Base-by-base conservation (phyloP, 92 coral and sea anemone genomes). In the Zoanthus sansibaricus region DNA sequence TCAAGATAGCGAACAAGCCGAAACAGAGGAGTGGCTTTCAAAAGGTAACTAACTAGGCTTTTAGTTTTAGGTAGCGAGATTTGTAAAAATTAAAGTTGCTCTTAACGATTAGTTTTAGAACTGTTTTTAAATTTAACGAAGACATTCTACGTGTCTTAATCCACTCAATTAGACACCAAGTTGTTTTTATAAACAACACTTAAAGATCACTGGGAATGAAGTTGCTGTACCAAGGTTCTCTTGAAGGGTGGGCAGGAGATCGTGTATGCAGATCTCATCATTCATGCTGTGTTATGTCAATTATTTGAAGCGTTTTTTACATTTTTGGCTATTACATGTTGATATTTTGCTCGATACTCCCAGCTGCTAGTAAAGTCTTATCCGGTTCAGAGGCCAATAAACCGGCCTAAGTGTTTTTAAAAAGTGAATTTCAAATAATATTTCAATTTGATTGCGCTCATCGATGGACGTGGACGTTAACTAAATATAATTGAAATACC, bases 171-270 rank as follows among this genome's bases (percentile, higher is more conserved):
- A 30, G 55, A 49, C 55, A 49, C 10, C 9, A 8, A 14, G 21
- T 80, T 64, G 74, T 80, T 64, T 20, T 80, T 12, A 47, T 80
- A 80, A 80, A 80, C 85, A 80, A 80, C 73, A 18, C 74, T 80
- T 80, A 44, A 80, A 11, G 58, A 21, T 47, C 46, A 32, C 71
- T 78, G 62, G 16, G 46, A 32, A 33, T 16, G 33, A 44, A 51
- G 44, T 42, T 66, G 66, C 61, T 78, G 44, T 4, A 55, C 47
- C 12, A 37, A 11, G 32, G 11, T 17, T 52, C 69, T 52, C 47
- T 56, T 61, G 71, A 46, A 64, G 37, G 68, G 82, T 76, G 67
- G 82, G 42, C 67, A 55, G 10, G 52, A 52, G 25, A 51, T 76
- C 82, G 66, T 80, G 75, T 66, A 59, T 66, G 46, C 16, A 16